Conservation (phyloP, 2,797 vertebrate genomes). For the Malacoraja senta region DNA sequence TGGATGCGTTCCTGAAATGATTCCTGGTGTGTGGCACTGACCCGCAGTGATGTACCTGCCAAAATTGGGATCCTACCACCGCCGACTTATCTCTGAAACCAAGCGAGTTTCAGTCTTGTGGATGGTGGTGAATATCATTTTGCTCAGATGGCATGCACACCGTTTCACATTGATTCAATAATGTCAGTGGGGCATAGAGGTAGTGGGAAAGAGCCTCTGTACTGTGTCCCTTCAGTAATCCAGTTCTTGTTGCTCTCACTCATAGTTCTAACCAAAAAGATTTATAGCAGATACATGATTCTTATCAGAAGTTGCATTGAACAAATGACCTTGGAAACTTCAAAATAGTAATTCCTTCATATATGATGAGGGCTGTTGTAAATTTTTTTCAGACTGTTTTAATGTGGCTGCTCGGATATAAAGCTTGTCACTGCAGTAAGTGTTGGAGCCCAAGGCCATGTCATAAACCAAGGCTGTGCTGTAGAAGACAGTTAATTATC, state of each 20-base stretch:
- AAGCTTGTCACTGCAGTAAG: slow-evolving; percentile 4
- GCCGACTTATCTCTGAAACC: background rate
- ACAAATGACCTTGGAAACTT: background rate
- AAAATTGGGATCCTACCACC: background rate
- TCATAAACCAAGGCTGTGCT: slow-evolving; percentile 13
- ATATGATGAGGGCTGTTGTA: background rate
- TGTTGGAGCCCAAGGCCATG: slow-evolving; percentile 12
- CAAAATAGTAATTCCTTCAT: slow-evolving; percentile 11
- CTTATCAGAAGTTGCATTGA: background rate
- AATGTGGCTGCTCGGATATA: background rate
- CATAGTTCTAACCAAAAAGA: background rate
- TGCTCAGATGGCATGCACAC: background rate
- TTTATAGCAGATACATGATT: background rate
- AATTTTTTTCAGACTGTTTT: background rate
- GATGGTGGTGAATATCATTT: background rate
- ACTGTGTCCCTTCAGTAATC: background rate
- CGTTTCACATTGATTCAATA: background rate
- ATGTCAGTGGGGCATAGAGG: background rate
- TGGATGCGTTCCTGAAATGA: background rate
- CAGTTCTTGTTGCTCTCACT: background rate
- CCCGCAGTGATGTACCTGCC: background rate
- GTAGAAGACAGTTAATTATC: slow-evolving; percentile 29
- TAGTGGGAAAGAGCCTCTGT: background rate
- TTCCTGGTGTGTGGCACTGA: background rate
- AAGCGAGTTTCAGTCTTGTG: background rate